These are phyloP conservation scores for Coreius guichenoti DNA, from an alignment of 2,797 vertebrate species.

Conservation along the genomic window DNA sequence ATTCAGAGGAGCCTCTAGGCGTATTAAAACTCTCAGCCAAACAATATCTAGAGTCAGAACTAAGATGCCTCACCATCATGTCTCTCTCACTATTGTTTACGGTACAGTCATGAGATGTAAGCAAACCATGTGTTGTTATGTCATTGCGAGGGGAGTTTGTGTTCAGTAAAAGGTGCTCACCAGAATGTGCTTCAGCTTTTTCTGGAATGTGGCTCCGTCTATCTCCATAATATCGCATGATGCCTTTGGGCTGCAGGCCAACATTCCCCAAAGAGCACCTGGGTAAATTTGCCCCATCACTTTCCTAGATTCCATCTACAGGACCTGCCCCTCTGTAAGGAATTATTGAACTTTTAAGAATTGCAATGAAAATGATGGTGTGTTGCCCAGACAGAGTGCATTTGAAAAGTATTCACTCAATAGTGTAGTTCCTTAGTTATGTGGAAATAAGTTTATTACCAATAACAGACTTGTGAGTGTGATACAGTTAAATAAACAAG, in stretches of 20 bases:
- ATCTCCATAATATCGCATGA: constrained; percentile 58
- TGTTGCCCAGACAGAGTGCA: constrained; percentile 10
- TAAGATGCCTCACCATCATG: background rate
- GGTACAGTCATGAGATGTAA: background rate
- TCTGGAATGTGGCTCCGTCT: constrained; percentile 66
- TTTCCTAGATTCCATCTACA: constrained; percentile 40
- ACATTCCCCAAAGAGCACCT: constrained; percentile 72
- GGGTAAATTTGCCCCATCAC: constrained; percentile 60
- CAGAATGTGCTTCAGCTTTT: constrained; percentile 50
- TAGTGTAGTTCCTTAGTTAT: background rate
- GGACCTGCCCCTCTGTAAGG: background rate
- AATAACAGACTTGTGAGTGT: background rate
- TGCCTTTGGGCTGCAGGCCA: constrained; percentile 63
- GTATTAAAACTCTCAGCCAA: background rate
- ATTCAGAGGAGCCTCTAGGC: background rate
- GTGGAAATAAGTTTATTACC: background rate
- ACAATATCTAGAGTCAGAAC: background rate
- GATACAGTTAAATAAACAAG: background rate
- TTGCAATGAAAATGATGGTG: constrained; percentile 7
- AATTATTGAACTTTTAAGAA: constrained; percentile 22
- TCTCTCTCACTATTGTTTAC: background rate
- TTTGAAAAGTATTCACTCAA: constrained; percentile 5
- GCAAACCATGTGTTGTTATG: background rate
- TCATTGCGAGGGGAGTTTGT: background rate
- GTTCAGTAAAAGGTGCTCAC: constrained; percentile 33